Percentiles rank a stretch among this genome's conserved stretches.
Evolutionary conservation across 2,113 vertebrate species (phyloP).

Genomic region (Talpa occidentalis): DNA sequence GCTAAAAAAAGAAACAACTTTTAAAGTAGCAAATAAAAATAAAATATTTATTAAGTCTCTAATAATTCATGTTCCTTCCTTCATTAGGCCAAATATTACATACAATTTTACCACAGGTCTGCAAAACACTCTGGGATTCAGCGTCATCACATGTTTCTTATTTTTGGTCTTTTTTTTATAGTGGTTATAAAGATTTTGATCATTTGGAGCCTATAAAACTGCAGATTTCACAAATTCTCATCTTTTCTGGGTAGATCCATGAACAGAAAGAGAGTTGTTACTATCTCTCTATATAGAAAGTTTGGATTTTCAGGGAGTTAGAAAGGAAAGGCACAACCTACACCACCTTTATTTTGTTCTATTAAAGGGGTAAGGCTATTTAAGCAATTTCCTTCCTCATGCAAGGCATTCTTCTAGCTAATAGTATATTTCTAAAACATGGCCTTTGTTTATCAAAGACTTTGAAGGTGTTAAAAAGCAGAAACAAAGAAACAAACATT

Average conservation of each 20-base stretch:
- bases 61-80: background rate
- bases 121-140: background rate
- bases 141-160: background rate
- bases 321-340: background rate
- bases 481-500: background rate
- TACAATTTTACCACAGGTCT: background rate
- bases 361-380: background rate
- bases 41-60: background rate
- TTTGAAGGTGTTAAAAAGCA: background rate
- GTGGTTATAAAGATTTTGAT: background rate
- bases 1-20: background rate
- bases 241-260: background rate
- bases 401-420: background rate
- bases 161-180: background rate
- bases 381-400: background rate
- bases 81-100: background rate
- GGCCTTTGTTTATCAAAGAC: background rate
- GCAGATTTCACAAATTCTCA: background rate
- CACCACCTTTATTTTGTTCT: background rate
- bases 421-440: conserved; percentile 5
- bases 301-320: background rate
- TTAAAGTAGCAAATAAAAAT: background rate
- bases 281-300: background rate
- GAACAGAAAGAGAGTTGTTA: background rate
- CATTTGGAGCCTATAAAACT: background rate